Evolutionary conservation across 2,113 vertebrate genomes (phyloP).

Genomic region (Thinocorus orbignyianus): DNA sequence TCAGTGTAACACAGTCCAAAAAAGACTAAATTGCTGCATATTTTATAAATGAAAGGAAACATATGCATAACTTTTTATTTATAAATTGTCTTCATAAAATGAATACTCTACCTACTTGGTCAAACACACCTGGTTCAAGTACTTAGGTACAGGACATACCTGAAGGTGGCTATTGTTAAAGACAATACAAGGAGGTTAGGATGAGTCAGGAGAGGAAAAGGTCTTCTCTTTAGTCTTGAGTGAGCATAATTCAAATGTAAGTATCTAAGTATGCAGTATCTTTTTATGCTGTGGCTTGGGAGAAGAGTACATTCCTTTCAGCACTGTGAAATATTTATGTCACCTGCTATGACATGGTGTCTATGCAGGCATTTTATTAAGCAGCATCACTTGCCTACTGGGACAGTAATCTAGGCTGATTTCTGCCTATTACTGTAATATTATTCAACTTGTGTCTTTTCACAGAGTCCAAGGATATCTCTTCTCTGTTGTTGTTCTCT

Average conservation of each 20-base stretch:
- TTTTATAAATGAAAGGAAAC: neutral
- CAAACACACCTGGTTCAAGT: neutral
- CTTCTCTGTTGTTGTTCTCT: neutral
- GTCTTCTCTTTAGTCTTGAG: neutral
- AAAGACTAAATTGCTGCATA: neutral
- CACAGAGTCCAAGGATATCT: neutral
- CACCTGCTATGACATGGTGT: neutral
- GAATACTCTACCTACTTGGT: neutral
- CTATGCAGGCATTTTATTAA: neutral
- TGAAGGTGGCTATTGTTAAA: neutral
- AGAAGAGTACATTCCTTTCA: neutral
- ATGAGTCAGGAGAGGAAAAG: neutral
- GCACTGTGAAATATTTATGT: neutral
- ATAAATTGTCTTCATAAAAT: neutral
- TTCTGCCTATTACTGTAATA: neutral
- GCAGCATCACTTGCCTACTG: neutral
- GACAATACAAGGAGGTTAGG: neutral
- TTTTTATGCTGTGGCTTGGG: neutral
- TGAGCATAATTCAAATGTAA: neutral
- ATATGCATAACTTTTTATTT: neutral
- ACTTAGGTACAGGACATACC: neutral
- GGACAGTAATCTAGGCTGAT: neutral
- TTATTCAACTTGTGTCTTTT: neutral
- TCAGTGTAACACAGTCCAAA: neutral
- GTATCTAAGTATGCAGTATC: neutral